Base-by-base conservation (phyloP, 1,140 invertebrate genomes). In the Carcinoscorpius rotundicauda region DNA sequence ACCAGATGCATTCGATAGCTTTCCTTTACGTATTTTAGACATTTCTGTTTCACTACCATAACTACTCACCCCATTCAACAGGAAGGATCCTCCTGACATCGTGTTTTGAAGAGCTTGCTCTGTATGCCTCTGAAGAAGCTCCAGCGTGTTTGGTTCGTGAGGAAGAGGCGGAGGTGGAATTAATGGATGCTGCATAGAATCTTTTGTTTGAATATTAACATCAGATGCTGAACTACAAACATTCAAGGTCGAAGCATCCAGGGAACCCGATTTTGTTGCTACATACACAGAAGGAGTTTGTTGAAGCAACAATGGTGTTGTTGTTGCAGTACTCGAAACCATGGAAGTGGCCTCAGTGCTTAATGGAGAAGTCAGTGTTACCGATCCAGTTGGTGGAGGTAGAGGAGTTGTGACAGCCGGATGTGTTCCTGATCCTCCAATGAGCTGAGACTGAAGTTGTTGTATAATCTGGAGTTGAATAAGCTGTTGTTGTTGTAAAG, bases 381-480 rank as follows among this genome's bases (percentile, higher is more conserved):
- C 64, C 6, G 60, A 50, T 8, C 56, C 65, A n/a, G 52, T 60
- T 48, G 49, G 62, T 71, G 81, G 82, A 74, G 52, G 29, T 65
- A 55, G n/a, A 55, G n/a, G 6, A 6, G 58, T 62, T 29, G 29
- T 29, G 29, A 29, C 29, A 29, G 29, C 29, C 29, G 29, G 29
- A 29, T 29, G 29, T 29, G 29, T 29, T 29, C 29, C 29, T 29
- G 29, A 29, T 29, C 29, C 29, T 29, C 29, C 29, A 29, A 29
- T 29, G 58, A 95, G 76, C 75, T 95, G 91, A 60, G 90, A 88
- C 76, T 94, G 89, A 53, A 95, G 78, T 75, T 95, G 91, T 69
- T 92, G 88, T 70, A 96, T 93, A 69, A 96, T 78, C 77, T 95
- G 92, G 58, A 96, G 79, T 78, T 97, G 92, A 72, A 96, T 86